Base-by-base conservation (phyloP, 2,888 invertebrate genomes). In the Diplazon laetatorius region DNA sequence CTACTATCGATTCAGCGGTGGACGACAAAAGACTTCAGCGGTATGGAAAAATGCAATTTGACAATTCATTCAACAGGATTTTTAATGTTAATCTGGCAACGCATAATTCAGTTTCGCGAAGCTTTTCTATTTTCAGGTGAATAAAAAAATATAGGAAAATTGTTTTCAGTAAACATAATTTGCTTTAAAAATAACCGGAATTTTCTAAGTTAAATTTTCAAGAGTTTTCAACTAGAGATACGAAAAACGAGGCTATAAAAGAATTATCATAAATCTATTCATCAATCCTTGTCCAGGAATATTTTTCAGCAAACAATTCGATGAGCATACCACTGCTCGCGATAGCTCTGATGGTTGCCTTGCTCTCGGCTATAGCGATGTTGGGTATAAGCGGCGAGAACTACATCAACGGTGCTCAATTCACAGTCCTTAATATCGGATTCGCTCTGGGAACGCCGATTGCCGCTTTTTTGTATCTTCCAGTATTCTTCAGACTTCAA, bases 261-360 rank as follows among this genome's bases (percentile, higher is more conserved):
- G 30, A 22, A 20, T 22, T 1, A 50, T 3, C 10, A 4, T 12
- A 22, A 50, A 50, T 50, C 10, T 12, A 5, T 10, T 44, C n/a
- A 14, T 44, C n/a, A 35, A 57, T 39, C 30, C 9, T 18, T 18
- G 18, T 20, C 12, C 91, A 96, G 94, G 97, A 97, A 91, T 98
- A 96, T 88, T 93, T 98, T 77, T 90, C 96, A 70, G 98, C 97
- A 0, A 95, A 97, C 88, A 93, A 94, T 76, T 95, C 95, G 80
- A 96, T 97, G 95, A 93, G 95, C 6, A 93, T 96, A 83, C 89
- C 92, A 3, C 97, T 97, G 0, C 96, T 98, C 0, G 95, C 97
- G 8, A 96, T 97, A 81, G 97, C 97, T 2, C 91, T 98, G 73
- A 97, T 97, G 95, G 97, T 97, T n/a, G 97, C 97, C 46, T 97